Evolutionary conservation across 1,140 invertebrate species (phyloP).

Genomic region (Rhyacophila brunnea): DNA sequence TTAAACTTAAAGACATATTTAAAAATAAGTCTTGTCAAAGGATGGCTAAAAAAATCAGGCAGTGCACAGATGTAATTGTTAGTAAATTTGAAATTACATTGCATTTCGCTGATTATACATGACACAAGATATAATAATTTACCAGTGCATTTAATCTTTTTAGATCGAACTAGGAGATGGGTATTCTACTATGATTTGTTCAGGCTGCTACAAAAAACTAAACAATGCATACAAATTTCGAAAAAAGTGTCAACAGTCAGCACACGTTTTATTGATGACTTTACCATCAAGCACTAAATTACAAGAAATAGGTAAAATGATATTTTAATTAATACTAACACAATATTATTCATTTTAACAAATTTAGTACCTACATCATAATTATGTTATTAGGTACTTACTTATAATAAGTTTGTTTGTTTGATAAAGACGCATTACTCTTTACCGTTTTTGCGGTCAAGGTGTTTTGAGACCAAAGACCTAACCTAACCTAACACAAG

Average conservation of each 20-base stretch:
- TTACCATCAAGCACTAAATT: not conserved
- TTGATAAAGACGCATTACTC: not conserved
- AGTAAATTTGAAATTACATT: not conserved
- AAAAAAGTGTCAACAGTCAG: conserved; percentile 17
- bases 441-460: not conserved
- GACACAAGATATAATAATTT: not conserved
- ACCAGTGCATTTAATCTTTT: not conserved
- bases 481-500: no score
- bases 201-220: conserved; percentile 12
- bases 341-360: not conserved
- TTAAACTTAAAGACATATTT: conserved; percentile 14
- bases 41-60: conserved; percentile 8
- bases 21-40: not conserved
- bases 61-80: conserved; percentile 18
- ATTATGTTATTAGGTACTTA: not conserved
- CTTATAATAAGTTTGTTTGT: not conserved
- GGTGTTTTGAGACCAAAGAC: no score
- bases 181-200: conserved; percentile 13
- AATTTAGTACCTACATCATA: not conserved
- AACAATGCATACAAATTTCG: conserved; percentile 25
- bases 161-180: conserved; percentile 15
- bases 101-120: not conserved
- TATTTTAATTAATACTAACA: not conserved
- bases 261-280: not conserved
- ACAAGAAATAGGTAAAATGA: not conserved